A percentile compares a stretch with the other conserved stretches of the same genome.
These are phyloP conservation scores for Phyllostomus discolor DNA, from an alignment of 2,113 vertebrate genomes.

Conservation along the genomic window DNA sequence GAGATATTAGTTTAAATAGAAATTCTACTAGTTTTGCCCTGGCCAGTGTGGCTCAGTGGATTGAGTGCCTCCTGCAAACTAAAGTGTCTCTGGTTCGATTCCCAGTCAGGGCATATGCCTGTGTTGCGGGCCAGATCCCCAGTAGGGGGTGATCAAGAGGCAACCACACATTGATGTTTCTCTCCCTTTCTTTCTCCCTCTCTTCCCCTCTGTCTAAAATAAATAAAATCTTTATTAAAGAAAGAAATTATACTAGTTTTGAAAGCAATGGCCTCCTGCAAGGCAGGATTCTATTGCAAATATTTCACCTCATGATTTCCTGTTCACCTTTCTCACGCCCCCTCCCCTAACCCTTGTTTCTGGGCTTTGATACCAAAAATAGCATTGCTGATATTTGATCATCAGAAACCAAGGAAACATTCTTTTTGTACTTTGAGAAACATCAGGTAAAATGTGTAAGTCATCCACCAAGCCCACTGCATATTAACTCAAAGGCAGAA, in stretches of 20 bases:
- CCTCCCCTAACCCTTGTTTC: background rate
- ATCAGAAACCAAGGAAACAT: background rate
- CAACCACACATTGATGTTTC: no score
- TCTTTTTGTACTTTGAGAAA: background rate
- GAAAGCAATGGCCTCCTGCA: background rate
- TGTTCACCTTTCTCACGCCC: background rate
- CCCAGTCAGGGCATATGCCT: no score
- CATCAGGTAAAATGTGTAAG: background rate
- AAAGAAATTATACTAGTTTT: background rate
- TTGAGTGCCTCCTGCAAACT: no score
- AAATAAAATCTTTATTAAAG: no score
- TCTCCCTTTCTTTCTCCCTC: no score
- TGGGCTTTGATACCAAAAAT: background rate
- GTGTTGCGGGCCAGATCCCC: no score
- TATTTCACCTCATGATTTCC: conserved; percentile 25
- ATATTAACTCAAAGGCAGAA: background rate
- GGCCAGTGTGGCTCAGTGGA: no score
- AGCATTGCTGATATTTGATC: background rate
- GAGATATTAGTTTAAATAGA: background rate
- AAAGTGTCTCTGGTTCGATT: no score
- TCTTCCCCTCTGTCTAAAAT: no score
- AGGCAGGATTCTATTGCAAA: background rate
- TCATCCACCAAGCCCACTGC: background rate
- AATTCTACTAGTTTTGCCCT: background rate
- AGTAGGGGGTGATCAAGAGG: no score